phyloP scores from a whole-genome alignment of 1,140 invertebrate species.

The Phthorimaea operculella region DNA sequence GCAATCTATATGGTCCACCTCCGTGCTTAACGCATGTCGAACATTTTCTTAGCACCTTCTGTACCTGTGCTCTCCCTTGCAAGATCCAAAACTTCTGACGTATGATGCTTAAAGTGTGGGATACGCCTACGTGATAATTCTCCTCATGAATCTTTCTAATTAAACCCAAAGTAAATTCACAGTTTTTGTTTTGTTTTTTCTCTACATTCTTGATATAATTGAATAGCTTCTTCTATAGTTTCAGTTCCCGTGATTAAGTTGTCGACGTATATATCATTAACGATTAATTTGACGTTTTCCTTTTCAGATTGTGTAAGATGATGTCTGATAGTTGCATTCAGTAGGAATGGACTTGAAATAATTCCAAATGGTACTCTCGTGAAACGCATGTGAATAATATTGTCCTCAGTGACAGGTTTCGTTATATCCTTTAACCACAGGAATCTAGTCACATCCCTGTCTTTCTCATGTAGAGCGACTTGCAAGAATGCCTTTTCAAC shows the following conservation, averaged over 20 bases:
- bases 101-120: conserved; percentile 17
- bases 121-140: conserved; percentile 20
- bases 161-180: conserved; percentile 7
- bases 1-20: conserved; percentile 22
- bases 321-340: conserved; percentile 19
- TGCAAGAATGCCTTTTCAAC: conserved; percentile 24
- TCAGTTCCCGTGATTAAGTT: conserved; percentile 18
- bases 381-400: conserved; percentile 18
- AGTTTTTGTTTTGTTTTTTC: conserved; percentile 11
- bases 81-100: conserved; percentile 20
- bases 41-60: conserved; percentile 14
- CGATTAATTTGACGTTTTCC: conserved; percentile 10
- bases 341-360: conserved; percentile 22
- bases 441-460: conserved; percentile 22
- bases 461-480: conserved; percentile 17
- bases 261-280: conserved; percentile 20
- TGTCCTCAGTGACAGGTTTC: conserved; percentile 8
- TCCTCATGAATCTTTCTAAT: conserved; percentile 9
- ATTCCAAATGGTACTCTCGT: conserved; percentile 22
- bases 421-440: conserved; percentile 20
- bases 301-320: conserved; percentile 15
- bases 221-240: conserved; percentile 11
- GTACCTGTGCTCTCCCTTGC: conserved; percentile 15
- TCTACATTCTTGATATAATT: conserved; percentile 13
- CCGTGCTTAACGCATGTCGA: conserved; percentile 16